These are phyloP conservation scores for Plebejus melissa DNA, from an alignment of 2,888 invertebrate genomes.

Conservation along the genomic window DNA sequence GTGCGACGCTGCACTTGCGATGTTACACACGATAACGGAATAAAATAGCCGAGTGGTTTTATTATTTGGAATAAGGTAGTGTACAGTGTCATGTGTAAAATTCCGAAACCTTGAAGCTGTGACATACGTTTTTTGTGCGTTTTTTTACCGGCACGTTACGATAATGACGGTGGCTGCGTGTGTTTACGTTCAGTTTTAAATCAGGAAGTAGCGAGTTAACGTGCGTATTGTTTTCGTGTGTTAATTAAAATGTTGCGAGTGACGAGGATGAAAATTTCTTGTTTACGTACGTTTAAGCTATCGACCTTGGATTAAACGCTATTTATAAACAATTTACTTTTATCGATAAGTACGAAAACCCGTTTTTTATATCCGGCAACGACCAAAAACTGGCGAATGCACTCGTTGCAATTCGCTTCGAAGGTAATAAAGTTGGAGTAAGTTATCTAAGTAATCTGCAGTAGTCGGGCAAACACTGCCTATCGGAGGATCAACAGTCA, in stretches of 20 bases:
- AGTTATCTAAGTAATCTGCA: not conserved
- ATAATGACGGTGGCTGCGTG: conserved; percentile 43
- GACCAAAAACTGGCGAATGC: not conserved
- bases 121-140: conserved; percentile 51
- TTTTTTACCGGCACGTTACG: conserved; percentile 41
- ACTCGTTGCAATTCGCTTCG: not conserved
- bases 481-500: not conserved
- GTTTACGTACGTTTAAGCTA: conserved; percentile 19
- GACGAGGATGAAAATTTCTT: conserved; percentile 16
- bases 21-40: conserved; percentile 62
- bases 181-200: conserved; percentile 26
- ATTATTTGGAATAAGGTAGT: conserved; percentile 62
- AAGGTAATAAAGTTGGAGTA: not conserved
- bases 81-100: conserved; percentile 58
- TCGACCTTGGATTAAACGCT: conserved; percentile 25
- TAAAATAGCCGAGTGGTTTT: conserved; percentile 30
- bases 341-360: conserved; percentile 22
- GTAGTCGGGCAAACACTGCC: not conserved
- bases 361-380: conserved; percentile 21
- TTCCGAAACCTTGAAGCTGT: conserved; percentile 56
- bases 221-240: conserved; percentile 20
- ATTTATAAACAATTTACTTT: conserved; percentile 25
- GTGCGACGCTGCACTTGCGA: conserved; percentile 65
- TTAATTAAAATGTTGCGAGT: conserved; percentile 15
- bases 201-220: conserved; percentile 14